phyloP scores from a whole-genome alignment of 2,888 invertebrate species.

The Amiota mariae region DNA sequence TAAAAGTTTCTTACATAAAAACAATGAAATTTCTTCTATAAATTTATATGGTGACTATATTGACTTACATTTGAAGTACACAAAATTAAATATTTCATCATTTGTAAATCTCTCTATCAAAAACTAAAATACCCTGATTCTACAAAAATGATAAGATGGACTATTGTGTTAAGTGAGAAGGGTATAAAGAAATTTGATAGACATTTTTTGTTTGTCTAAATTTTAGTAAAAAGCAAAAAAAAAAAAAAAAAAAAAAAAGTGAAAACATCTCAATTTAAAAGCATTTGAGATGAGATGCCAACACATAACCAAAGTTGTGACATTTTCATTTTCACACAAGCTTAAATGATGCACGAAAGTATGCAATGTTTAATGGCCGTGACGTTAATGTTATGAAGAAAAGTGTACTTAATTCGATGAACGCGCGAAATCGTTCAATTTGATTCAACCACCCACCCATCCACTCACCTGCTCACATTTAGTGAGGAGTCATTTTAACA shows the following conservation, averaged over 20 bases:
- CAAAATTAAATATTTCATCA: too few relatives aligned
- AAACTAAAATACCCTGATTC: too few relatives aligned
- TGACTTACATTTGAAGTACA: too few relatives aligned
- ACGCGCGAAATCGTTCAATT: background rate
- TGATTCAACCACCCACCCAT: background rate
- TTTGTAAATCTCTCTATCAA: too few relatives aligned
- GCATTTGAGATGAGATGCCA: background rate
- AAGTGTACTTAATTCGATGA: constrained; percentile 2
- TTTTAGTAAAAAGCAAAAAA: too few relatives aligned
- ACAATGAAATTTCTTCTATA: too few relatives aligned
- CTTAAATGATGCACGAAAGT: constrained; percentile 3
- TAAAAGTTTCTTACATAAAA: too few relatives aligned
- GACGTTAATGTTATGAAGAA: background rate
- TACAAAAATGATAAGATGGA: too few relatives aligned
- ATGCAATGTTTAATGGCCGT: constrained; percentile 17
- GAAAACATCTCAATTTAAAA: constrained; percentile 5
- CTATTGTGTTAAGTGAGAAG: too few relatives aligned
- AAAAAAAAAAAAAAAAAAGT: background rate
- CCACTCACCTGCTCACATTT: background rate
- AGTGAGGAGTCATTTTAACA: background rate
- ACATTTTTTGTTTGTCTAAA: background rate
- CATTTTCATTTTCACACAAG: background rate
- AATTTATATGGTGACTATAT: too few relatives aligned
- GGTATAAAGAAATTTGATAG: background rate
- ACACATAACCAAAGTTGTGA: background rate